Conservation (phyloP, 92 coral and sea anemone genomes). For the Phymanthus crucifer region DNA sequence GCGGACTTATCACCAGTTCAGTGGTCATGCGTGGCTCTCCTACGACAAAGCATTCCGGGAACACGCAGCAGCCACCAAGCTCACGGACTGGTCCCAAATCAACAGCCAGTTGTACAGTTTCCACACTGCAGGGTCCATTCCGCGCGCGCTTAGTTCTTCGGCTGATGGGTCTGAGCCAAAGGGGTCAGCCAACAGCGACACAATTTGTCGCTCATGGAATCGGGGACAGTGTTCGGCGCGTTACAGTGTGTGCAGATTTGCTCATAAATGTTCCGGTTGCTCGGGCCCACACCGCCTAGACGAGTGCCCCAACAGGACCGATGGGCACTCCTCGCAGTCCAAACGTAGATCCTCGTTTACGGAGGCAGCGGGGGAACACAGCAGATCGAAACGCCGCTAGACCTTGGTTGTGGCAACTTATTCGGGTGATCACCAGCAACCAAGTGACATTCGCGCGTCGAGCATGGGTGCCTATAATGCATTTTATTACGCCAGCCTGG, state of each 20-base stretch:
- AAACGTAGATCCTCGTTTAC: neutral
- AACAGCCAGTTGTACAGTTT: slow-evolving; percentile 3
- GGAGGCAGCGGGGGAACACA: neutral
- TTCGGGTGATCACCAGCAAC: too few species aligned
- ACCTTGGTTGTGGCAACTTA: neutral
- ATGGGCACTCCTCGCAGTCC: neutral
- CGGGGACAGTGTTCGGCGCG: neutral
- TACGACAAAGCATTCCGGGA: too few species aligned
- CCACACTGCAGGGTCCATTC: neutral
- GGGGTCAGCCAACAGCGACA: neutral
- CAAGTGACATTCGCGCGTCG: neutral
- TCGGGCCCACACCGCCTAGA: neutral
- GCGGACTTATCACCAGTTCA: neutral
- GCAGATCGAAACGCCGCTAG: neutral
- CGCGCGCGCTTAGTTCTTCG: neutral
- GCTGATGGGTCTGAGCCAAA: neutral
- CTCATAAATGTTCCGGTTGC: neutral
- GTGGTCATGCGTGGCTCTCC: too few species aligned
- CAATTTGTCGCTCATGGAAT: neutral
- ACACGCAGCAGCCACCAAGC: neutral
- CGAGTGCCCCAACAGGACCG: neutral
- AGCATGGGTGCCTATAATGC: too few species aligned
- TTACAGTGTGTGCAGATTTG: neutral
- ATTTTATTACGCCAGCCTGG: too few species aligned
- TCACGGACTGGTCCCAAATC: neutral